These are phyloP conservation scores for Microctonus brassicae DNA, from an alignment of 2,888 invertebrate species.

Conservation along the genomic window DNA sequence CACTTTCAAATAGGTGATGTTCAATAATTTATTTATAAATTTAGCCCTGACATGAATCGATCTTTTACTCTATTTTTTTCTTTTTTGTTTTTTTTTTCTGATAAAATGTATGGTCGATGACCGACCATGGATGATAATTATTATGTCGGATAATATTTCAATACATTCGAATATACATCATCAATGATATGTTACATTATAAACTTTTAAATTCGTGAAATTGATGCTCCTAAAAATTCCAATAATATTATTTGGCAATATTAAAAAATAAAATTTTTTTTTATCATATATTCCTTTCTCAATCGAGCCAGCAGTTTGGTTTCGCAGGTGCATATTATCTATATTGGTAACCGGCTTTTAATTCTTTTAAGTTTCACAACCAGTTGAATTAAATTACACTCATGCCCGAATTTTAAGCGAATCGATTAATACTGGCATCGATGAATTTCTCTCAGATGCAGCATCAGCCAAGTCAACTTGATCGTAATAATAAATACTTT, in stretches of 20 bases:
- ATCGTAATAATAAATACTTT: constrained; percentile 1
- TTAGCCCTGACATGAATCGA: neutral
- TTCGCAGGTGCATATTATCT: constrained; percentile 30
- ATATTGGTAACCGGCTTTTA: constrained; percentile 24
- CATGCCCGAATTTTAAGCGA: constrained; percentile 32
- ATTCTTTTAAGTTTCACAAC: constrained; percentile 31
- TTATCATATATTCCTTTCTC: constrained; percentile 9
- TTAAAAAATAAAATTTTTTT: neutral
- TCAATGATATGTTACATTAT: neutral
- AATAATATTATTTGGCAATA: constrained; percentile 7
- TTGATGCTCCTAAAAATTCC: neutral
- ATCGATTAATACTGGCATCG: constrained; percentile 27
- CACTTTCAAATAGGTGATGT: neutral
- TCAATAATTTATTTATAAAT: neutral
- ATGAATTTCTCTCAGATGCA: constrained; percentile 31
- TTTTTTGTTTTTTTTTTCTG: too few species aligned
- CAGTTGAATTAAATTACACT: constrained; percentile 37
- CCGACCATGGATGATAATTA: neutral
- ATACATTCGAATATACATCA: neutral
- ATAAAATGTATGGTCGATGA: neutral
- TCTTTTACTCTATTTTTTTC: neutral
- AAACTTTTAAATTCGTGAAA: neutral
- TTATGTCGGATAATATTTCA: neutral
- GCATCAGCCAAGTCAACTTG: neutral
- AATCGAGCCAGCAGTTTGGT: constrained; percentile 9